These are phyloP conservation scores for Pygocentrus nattereri DNA, from an alignment of 2,797 vertebrate species.

Conservation along the genomic window DNA sequence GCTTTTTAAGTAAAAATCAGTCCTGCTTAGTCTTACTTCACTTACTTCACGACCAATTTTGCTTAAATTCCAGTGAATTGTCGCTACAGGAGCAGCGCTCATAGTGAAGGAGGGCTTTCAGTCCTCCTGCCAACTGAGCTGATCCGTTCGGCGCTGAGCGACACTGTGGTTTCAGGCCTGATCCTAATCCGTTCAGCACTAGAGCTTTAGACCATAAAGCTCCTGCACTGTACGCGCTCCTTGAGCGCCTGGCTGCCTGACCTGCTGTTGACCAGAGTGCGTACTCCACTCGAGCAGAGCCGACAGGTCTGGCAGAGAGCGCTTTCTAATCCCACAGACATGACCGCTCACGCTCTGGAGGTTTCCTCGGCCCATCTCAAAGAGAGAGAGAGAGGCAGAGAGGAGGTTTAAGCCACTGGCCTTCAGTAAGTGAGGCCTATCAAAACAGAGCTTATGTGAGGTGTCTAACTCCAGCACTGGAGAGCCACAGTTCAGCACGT, in stretches of 20 bases:
- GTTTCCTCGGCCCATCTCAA: constrained; percentile 7
- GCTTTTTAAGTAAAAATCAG: too few relatives aligned
- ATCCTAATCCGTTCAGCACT: constrained; percentile 10
- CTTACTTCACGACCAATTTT: not conserved
- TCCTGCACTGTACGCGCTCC: constrained; percentile 18
- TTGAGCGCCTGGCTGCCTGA: not conserved
- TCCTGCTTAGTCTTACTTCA: too few relatives aligned
- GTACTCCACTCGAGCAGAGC: not conserved
- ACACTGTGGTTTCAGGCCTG: not conserved
- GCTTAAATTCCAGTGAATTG: not conserved
- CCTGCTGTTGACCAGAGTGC: constrained; percentile 6
- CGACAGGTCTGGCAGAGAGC: constrained; percentile 31
- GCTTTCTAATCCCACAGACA: constrained; percentile 20
- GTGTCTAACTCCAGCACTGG: not conserved
- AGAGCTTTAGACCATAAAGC: constrained; percentile 5
- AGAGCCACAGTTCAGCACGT: not conserved
- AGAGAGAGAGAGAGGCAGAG: constrained; percentile 30
- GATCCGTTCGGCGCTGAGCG: not conserved
- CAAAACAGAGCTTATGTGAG: not conserved
- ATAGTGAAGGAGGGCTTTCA: not conserved
- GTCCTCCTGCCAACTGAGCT: not conserved
- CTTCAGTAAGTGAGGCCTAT: constrained; percentile 3
- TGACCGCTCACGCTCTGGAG: not conserved
- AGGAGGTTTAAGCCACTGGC: constrained; percentile 20
- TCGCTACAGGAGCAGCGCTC: not conserved